Percentiles rank a stretch among this genome's conserved stretches.
Evolutionary conservation across 2,113 vertebrate genomes (phyloP).

Genomic region (Xiphophorus hellerii): DNA sequence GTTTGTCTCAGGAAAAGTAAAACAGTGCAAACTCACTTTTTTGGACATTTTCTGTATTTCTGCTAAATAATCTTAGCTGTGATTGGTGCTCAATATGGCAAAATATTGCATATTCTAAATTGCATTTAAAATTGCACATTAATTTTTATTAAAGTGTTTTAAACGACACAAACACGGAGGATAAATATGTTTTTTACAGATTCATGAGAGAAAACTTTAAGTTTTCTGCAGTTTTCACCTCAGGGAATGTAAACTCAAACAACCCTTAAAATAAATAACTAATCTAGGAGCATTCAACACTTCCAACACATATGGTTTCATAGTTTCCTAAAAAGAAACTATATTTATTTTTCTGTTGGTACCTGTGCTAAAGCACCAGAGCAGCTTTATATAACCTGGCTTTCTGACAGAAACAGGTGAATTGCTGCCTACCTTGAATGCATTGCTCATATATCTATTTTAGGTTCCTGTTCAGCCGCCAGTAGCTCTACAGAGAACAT

Average conservation of each 20-base stretch:
- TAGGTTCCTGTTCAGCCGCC: conserved; percentile 27
- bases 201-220: too few species aligned
- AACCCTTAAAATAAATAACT: neutral
- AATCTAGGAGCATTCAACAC: neutral
- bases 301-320: conserved; percentile 5
- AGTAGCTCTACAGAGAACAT: conserved; percentile 20
- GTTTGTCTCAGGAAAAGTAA: too few species aligned
- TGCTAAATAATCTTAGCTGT: too few species aligned
- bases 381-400: conserved; percentile 62
- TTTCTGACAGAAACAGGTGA: conserved; percentile 51
- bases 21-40: too few species aligned
- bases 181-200: neutral
- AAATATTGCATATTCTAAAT: neutral
- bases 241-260: neutral
- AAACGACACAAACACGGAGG: neutral
- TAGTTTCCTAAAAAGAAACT: neutral
- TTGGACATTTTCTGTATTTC: too few species aligned
- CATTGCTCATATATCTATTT: conserved; percentile 52
- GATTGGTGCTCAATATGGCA: neutral
- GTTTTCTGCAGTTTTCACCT: too few species aligned
- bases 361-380: conserved; percentile 50
- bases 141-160: neutral
- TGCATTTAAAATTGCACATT: neutral
- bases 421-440: conserved; percentile 24
- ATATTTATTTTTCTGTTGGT: conserved; percentile 32